A percentile compares a stretch with the other conserved stretches of the same genome.
phyloP scores from a whole-genome alignment of 2,113 vertebrate species.

The Vombatus ursinus region DNA sequence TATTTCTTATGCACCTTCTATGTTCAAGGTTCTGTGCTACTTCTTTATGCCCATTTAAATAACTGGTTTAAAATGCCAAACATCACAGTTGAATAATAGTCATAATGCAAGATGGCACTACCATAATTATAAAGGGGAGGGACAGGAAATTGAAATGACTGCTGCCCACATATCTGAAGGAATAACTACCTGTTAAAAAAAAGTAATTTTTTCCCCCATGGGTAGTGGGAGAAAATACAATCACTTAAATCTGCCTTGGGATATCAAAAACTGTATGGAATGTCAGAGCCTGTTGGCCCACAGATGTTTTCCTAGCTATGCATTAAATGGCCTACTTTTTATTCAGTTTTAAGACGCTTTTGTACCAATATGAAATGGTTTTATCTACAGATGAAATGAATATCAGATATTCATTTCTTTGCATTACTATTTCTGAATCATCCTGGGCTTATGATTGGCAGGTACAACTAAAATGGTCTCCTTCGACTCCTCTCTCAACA shows the following conservation, averaged over 20 bases:
- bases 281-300: not conserved
- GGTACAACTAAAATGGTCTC: not conserved
- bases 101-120: not conserved
- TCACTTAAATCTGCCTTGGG: not conserved
- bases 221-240: not conserved
- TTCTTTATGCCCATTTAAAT: not conserved
- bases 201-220: not conserved
- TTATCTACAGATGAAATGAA: not conserved
- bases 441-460: not conserved
- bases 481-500: not conserved
- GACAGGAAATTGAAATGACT: not conserved
- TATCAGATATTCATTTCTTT: not conserved
- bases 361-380: not conserved
- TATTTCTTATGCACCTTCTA: not conserved
- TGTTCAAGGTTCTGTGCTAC: not conserved
- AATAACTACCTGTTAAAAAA: not conserved
- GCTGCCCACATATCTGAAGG: not conserved
- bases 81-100: not conserved
- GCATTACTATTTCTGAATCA: not conserved
- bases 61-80: not conserved
- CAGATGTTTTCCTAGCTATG: not conserved
- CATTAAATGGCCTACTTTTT: not conserved
- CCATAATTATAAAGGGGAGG: not conserved
- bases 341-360: slow-evolving; percentile 1
- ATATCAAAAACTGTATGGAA: not conserved